Conservation (phyloP, 1,140 invertebrate genomes). For the Bombus vancouverensis region DNA sequence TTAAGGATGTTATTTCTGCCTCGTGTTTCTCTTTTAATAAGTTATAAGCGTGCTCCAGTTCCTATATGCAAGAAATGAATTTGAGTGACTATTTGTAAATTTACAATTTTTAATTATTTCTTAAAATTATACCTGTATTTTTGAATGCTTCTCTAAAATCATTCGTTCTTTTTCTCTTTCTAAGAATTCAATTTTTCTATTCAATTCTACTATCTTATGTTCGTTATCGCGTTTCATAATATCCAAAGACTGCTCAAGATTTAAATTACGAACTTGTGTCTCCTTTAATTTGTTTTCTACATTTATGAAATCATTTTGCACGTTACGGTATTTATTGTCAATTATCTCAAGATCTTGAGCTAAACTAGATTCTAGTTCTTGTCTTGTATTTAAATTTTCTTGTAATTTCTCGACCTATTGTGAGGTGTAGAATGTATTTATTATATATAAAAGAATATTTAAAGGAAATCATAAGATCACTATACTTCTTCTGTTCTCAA, state of each 20-base stretch:
- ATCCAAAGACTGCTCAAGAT: slow-evolving; percentile 2
- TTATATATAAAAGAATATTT: neutral
- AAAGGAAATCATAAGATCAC: neutral
- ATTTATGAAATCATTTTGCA: slow-evolving; percentile 10
- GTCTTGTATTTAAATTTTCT: slow-evolving; percentile 2
- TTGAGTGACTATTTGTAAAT: neutral
- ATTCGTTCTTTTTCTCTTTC: slow-evolving; percentile 34
- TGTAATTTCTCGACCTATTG: neutral
- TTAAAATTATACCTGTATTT: slow-evolving; percentile 27
- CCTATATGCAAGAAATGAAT: slow-evolving; percentile 2
- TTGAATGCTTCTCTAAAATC: neutral
- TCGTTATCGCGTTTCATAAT: neutral
- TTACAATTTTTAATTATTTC: neutral
- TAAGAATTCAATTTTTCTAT: slow-evolving; percentile 14
- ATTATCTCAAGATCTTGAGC: slow-evolving; percentile 22
- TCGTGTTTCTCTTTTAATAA: slow-evolving; percentile 15
- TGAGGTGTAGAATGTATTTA: neutral
- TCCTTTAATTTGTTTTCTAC: slow-evolving; percentile 38
- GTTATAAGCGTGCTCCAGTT: slow-evolving; percentile 4
- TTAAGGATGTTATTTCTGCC: neutral
- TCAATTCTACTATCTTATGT: neutral
- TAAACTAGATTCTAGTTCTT: slow-evolving; percentile 35
- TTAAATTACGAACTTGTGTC: neutral
- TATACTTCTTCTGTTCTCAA: slow-evolving; percentile 16
- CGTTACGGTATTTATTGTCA: neutral